Evolutionary conservation across 2,797 vertebrate genomes (phyloP).

Genomic region (Cyprinodon diabolis): DNA sequence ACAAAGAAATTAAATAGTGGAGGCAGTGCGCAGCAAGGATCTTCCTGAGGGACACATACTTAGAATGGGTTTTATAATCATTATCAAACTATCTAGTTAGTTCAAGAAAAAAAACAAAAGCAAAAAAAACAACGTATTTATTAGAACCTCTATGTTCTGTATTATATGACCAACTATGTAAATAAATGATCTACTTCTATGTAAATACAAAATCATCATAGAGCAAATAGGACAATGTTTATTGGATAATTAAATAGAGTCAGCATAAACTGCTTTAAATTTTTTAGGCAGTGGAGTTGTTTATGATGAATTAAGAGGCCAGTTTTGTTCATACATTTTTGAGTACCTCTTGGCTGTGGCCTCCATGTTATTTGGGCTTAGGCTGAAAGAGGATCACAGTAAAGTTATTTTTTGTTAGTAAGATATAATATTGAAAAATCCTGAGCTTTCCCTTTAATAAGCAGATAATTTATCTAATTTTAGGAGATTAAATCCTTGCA

Average conservation of each 20-base stretch:
- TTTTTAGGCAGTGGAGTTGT: neutral
- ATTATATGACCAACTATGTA: too few relatives aligned
- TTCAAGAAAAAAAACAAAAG: neutral
- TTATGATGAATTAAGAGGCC: neutral
- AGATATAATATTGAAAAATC: neutral
- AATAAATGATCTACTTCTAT: neutral
- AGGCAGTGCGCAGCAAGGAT: neutral
- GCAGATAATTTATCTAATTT: constrained; percentile 25
- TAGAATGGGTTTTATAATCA: neutral
- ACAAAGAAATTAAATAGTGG: neutral
- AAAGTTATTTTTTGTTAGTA: neutral
- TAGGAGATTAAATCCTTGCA: constrained; percentile 40
- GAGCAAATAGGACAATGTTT: neutral
- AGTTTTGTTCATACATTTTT: neutral
- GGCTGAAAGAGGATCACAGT: neutral
- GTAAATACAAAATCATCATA: too few relatives aligned
- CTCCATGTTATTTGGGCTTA: neutral
- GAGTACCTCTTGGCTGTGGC: neutral
- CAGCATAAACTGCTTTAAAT: neutral
- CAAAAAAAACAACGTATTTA: neutral
- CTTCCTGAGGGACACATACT: neutral
- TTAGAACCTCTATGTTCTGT: neutral
- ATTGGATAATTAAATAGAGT: neutral
- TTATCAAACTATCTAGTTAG: neutral
- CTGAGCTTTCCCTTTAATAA: neutral